Evolutionary conservation across 2,113 vertebrate species (phyloP), one percentile per base, ranked within the genome.

Genomic region (Pterocles gutturalis): DNA sequence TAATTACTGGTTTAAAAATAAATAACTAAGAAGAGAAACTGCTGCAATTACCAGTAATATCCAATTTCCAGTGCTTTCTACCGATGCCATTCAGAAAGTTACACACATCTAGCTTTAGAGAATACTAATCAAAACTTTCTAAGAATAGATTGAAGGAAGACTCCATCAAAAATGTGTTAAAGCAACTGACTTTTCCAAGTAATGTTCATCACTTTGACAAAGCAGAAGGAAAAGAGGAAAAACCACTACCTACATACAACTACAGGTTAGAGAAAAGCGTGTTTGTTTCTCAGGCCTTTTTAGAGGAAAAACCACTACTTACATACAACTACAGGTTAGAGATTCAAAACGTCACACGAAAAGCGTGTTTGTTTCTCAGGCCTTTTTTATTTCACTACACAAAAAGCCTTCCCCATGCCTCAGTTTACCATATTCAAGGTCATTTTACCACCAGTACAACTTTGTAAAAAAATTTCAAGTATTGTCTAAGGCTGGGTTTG

Each of bases 351-450:
- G 77, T 34, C 18, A 28, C 17, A 28, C 4, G 12, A 46, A 91
- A 95, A 26, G 1, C 7, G 0, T 38, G 58, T 51, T 73, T 86
- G 58, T 51, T 73, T 86, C 51, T 54, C 45, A 19, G 17, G 36
- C 29, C 33, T 21, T 80, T 83, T 58, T 78, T 45, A 75, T 89
- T 94, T 61, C 25, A 34, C 16, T 62, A 76, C 11, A 88, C 1
- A 0, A 45, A 79, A 89, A 79, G 10, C 10, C 13, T 80, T 43
- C 20, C 25, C 16, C 2, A 4, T 51, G 70, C 17, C 93, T 73
- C 81, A 83, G 76, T 96, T 91, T 83, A 83, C 60, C 57, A n/a
- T 8, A 41, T 73, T 96, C 98, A 98, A 98, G 98, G 98, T 98
- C 98, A 97, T 97, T 94, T 93, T 83, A 58, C 75, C 94, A 87